phyloP scores from a whole-genome alignment of 1,140 invertebrate genomes.

The Lordiphosa mommai region DNA sequence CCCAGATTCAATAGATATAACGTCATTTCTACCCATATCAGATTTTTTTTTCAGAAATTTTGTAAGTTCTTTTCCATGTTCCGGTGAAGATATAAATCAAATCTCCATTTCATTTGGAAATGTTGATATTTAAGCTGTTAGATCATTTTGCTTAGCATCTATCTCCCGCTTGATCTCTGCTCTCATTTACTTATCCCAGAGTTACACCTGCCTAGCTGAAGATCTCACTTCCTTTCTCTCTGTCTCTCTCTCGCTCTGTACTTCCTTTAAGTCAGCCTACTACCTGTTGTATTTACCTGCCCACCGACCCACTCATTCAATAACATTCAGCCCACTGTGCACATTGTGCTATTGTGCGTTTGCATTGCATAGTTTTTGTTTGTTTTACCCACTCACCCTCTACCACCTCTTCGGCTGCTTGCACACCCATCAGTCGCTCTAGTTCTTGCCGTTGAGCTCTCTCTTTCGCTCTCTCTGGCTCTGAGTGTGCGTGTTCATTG shows the following conservation, averaged over 20 bases:
- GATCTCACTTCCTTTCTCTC: conserved; percentile 60
- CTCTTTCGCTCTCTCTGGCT: conserved; percentile 12
- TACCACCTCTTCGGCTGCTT: conserved; percentile 5
- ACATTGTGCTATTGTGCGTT: conserved; percentile 58
- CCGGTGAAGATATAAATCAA: too few species aligned
- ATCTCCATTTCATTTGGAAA: too few species aligned
- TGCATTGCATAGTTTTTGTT: conserved; percentile 64
- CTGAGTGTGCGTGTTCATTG: conserved; percentile 70
- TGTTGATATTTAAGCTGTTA: not conserved
- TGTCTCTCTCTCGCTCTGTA: not conserved
- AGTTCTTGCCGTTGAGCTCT: conserved; percentile 10
- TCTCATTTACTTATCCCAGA: conserved; percentile 21
- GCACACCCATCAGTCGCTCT: conserved; percentile 17
- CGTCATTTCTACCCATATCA: too few species aligned
- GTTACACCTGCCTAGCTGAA: conserved; percentile 57
- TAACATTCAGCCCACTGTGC: conserved; percentile 54
- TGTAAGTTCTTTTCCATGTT: too few species aligned
- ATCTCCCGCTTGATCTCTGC: not conserved
- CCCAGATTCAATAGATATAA: too few species aligned
- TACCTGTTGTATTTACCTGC: conserved; percentile 30
- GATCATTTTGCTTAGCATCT: not conserved
- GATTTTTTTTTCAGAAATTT: too few species aligned
- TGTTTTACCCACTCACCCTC: conserved; percentile 43
- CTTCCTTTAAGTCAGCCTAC: conserved; percentile 22
- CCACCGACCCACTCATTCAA: conserved; percentile 1